A percentile compares a stretch with the other conserved stretches of the same genome.
phyloP scores from a whole-genome alignment of 1,140 invertebrate species.

The Drosophila sulfurigaster region DNA sequence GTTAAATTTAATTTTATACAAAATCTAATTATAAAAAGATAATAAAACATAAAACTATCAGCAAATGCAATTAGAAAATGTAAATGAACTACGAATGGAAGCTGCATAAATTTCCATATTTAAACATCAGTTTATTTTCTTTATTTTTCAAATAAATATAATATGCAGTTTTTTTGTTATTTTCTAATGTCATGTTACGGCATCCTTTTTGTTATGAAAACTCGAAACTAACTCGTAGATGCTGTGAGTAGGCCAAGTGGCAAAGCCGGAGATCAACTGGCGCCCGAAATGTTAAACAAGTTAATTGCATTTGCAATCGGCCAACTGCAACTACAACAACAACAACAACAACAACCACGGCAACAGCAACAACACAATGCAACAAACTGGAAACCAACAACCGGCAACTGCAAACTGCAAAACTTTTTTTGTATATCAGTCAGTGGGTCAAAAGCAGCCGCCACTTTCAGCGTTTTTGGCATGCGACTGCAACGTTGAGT shows the following conservation, averaged over 20 bases:
- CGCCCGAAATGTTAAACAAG: slow-evolving; percentile 57
- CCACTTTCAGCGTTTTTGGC: slow-evolving; percentile 75
- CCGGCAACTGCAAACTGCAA: slow-evolving; percentile 36
- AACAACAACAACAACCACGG: slow-evolving; percentile 4
- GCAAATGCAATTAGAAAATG: no score
- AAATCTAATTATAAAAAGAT: no score
- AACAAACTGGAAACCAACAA: slow-evolving; percentile 45
- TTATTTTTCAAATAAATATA: no score
- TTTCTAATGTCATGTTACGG: background rate
- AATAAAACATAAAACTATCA: no score
- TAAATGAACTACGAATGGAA: no score
- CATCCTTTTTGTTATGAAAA: slow-evolving; percentile 23
- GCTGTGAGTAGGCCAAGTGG: slow-evolving; percentile 29
- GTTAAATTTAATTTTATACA: background rate
- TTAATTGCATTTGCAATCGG: slow-evolving; percentile 63
- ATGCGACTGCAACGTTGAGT: slow-evolving; percentile 54
- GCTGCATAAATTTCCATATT: no score
- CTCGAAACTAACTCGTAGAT: background rate
- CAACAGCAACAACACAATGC: slow-evolving; percentile 57
- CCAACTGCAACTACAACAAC: background rate
- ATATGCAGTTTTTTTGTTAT: background rate
- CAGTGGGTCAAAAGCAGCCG: slow-evolving; percentile 78
- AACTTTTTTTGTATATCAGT: slow-evolving; percentile 69
- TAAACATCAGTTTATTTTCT: no score
- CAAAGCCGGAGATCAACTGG: slow-evolving; percentile 36